Conservation (phyloP, 2,113 vertebrate genomes). For the Microtus oregoni region DNA sequence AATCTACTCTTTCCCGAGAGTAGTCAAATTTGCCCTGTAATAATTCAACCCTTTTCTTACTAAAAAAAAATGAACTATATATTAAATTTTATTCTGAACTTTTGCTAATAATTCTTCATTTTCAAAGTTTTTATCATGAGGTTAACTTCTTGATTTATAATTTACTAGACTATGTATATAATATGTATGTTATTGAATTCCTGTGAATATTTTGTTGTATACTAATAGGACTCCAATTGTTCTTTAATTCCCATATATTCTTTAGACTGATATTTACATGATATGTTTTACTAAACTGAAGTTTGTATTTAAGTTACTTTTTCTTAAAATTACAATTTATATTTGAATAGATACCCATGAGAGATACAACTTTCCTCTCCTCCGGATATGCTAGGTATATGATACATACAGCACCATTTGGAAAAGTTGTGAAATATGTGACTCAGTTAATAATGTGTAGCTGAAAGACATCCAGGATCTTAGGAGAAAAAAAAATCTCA, state of each 20-base stretch:
- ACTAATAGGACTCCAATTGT: not conserved
- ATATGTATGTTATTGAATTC: not conserved
- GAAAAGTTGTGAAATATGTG: slow-evolving; percentile 32
- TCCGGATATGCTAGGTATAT: not conserved
- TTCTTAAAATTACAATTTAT: slow-evolving; percentile 59
- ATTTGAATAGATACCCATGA: not conserved
- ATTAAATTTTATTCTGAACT: not conserved
- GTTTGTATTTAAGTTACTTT: slow-evolving; percentile 34
- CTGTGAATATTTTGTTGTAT: slow-evolving; percentile 41
- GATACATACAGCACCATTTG: slow-evolving; percentile 10
- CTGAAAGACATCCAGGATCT: slow-evolving; percentile 53
- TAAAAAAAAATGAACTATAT: slow-evolving; percentile 40
- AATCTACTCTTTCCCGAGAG: slow-evolving; percentile 22
- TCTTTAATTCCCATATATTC: slow-evolving; percentile 37
- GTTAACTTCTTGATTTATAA: slow-evolving; percentile 39
- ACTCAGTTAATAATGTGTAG: slow-evolving; percentile 1
- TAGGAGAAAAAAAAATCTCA: slow-evolving; percentile 58
- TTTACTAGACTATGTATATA: slow-evolving; percentile 1
- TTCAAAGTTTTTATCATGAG: slow-evolving; percentile 46
- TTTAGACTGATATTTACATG: slow-evolving; percentile 45
- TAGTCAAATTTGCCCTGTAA: slow-evolving; percentile 36
- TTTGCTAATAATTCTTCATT: not conserved
- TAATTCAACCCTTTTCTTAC: slow-evolving; percentile 55
- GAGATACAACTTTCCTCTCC: slow-evolving; percentile 60
- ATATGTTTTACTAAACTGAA: slow-evolving; percentile 50